A percentile compares a stretch with the other conserved stretches of the same genome.
Conservation (phyloP, 1,140 invertebrate genomes). For the Papilio helenus region DNA sequence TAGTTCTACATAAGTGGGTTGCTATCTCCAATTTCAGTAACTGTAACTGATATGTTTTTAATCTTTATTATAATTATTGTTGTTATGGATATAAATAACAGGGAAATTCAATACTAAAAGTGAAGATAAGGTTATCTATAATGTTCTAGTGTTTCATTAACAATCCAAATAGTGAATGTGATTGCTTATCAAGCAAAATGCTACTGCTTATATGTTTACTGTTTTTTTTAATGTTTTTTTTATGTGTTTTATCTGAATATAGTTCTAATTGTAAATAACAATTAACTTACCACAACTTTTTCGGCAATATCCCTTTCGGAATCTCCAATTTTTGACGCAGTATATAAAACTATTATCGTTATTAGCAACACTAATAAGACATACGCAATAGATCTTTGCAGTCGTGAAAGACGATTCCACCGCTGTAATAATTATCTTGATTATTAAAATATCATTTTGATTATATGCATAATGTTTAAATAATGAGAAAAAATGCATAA, state of each 20-base stretch:
- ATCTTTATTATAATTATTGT: neutral
- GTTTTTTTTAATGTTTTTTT: neutral
- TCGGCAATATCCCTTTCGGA: constrained; percentile 44
- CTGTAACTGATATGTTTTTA: neutral
- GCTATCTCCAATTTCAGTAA: neutral
- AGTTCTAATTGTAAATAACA: neutral
- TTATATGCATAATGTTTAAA: neutral
- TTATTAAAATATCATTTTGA: neutral
- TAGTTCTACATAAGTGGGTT: neutral
- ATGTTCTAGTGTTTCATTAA: constrained; percentile 20
- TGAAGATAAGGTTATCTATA: constrained; percentile 18
- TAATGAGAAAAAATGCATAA: neutral
- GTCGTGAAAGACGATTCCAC: constrained; percentile 70
- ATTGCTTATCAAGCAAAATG: neutral
- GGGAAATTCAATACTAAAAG: neutral
- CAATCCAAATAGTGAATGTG: neutral
- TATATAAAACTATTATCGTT: constrained; percentile 55
- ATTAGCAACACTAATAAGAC: constrained; percentile 50
- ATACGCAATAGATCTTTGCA: constrained; percentile 68
- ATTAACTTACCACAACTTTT: constrained; percentile 50
- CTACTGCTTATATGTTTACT: neutral
- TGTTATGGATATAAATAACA: neutral
- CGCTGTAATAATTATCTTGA: constrained; percentile 57
- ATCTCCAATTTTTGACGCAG: constrained; percentile 47
- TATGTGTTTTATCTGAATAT: too few relatives aligned